These are phyloP conservation scores for Eidolon helvum DNA, from an alignment of 2,113 vertebrate species.

Conservation along the genomic window DNA sequence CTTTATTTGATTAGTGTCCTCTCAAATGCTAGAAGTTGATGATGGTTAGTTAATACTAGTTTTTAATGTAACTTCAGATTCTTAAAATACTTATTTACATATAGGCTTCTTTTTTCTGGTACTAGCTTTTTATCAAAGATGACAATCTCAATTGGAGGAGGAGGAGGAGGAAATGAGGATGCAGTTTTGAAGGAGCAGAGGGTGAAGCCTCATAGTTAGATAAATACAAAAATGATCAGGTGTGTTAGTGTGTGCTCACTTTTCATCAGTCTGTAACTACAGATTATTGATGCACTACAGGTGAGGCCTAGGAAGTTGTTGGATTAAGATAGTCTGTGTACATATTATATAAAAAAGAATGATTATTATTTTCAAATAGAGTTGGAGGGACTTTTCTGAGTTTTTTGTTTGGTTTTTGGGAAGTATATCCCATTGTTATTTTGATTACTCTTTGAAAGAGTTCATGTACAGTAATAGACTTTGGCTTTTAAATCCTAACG, in stretches of 20 bases:
- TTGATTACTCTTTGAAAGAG: neutral
- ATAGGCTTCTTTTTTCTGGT: neutral
- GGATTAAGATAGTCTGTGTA: neutral
- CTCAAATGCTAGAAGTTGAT: neutral
- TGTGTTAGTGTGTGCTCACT: fast-evolving
- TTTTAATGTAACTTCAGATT: neutral
- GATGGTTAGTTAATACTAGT: neutral
- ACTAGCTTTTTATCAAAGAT: neutral
- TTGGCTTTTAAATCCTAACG: neutral
- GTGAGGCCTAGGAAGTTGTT: neutral
- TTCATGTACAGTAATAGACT: neutral
- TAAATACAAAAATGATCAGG: neutral
- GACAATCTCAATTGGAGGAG: neutral
- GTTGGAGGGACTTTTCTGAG: neutral
- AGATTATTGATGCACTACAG: neutral
- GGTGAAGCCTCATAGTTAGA: neutral
- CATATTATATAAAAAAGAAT: neutral
- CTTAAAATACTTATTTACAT: neutral
- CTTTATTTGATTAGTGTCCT: neutral
- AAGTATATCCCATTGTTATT: neutral
- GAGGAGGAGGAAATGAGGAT: neutral
- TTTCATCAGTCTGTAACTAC: neutral
- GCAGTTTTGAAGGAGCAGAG: neutral
- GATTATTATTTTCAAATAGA: neutral
- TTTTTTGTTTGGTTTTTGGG: neutral